Base-by-base conservation (phyloP, 2,797 vertebrate species). In the Tokudaia tokunoshimensis region DNA sequence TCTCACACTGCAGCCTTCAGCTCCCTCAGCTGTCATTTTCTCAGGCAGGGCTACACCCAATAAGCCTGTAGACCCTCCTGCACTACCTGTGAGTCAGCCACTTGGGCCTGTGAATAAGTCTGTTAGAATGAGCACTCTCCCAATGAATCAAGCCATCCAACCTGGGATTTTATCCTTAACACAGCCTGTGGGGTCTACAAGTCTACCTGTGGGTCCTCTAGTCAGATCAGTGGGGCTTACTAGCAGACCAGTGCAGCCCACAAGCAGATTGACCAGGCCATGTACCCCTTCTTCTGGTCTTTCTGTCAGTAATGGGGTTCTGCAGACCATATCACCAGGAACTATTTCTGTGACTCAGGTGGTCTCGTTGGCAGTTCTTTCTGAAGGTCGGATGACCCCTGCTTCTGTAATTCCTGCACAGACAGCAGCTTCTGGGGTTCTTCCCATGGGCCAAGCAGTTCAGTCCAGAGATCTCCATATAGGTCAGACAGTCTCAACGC, bases 11-110 rank as follows among this genome's bases (percentile, higher is more conserved):
- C 97, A 98, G 6, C 97, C 98, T 0, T 80, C 98, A 0, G 97
- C 98, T 6, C 95, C 99, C 0, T 99, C 99, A 78, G 97, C 99
- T 0, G 96, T 99, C 50, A 95, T 98, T 57, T 98, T 99, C 44
- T 97, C 99, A 41, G 99, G 98, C 0, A 95, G 98, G 41, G 98
- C 99, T 37, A 98, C 99, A 15, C 96, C 98, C 12, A 98, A 90
- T n/a, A 98, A 98, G 65, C 59, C 98, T 1, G 97, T 97, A 37
- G 94, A 93, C 14, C 81, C 98, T 59, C 96, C 97, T 2, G 91
- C 97, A 63, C 4, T 98, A 89, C 98, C 98, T 63, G 52, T 98
- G 59, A 92, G 78, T 50, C 97, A 97, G 65, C 91, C 98, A 9
- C 89, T 97, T 26, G 98, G 98, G n/a, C 91, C 97, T 3, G 1